These are phyloP conservation scores for Blastobasis lacticolella DNA, from an alignment of 2,888 invertebrate genomes.

Conservation along the genomic window DNA sequence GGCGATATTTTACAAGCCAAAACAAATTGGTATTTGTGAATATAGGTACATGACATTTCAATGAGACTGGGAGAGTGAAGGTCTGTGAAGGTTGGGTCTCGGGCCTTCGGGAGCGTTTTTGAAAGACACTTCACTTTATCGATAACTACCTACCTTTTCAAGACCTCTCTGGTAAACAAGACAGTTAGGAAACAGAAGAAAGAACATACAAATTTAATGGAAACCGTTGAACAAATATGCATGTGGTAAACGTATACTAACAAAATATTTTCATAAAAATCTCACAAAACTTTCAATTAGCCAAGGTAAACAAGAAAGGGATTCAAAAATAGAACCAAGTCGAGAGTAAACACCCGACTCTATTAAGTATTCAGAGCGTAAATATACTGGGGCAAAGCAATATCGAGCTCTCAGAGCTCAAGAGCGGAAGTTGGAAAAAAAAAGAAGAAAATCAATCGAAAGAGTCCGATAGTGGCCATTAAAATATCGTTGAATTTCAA, in stretches of 20 bases:
- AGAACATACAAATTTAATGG: no score
- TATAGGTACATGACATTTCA: no score
- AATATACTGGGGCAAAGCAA: conserved; percentile 51
- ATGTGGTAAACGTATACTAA: neutral
- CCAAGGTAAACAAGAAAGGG: conserved; percentile 14
- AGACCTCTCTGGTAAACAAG: no score
- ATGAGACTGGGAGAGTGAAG: no score
- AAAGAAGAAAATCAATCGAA: conserved; percentile 48
- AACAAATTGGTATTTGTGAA: conserved; percentile 12
- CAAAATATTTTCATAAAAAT: neutral
- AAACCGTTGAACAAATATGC: no score
- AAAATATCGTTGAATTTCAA: conserved; percentile 70
- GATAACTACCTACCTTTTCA: no score
- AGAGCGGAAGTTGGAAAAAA: conserved; percentile 28
- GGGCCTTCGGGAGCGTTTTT: no score
- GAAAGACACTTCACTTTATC: no score
- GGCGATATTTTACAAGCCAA: conserved; percentile 13
- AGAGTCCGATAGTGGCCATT: conserved; percentile 59
- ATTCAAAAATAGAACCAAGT: conserved; percentile 19
- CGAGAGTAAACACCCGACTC: conserved; percentile 25
- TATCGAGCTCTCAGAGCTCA: conserved; percentile 44
- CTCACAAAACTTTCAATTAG: conserved; percentile 3
- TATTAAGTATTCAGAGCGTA: conserved; percentile 37
- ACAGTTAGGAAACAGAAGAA: no score
- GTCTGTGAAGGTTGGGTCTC: no score